Percentiles rank a stretch among this genome's conserved stretches.
These are phyloP conservation scores for Peromyscus aztecus DNA, from an alignment of 2,797 vertebrate genomes.

Conservation along the genomic window DNA sequence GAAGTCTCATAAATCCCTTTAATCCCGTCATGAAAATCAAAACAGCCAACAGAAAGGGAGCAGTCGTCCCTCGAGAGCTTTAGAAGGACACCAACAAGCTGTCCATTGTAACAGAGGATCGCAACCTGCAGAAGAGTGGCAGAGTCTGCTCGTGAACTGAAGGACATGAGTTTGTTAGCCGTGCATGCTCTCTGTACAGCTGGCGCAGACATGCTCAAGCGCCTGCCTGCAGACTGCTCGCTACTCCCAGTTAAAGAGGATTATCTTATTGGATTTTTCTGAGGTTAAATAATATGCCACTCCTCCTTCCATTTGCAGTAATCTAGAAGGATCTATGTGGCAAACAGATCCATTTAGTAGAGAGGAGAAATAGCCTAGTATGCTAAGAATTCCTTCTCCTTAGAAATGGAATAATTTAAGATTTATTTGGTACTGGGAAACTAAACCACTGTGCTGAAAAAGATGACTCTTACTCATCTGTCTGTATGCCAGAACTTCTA, in stretches of 20 bases:
- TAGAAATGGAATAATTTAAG: background rate
- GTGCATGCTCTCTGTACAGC: too few species aligned
- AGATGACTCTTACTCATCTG: constrained; percentile 22
- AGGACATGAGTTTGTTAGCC: fast-evolving
- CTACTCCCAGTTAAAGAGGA: background rate
- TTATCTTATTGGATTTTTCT: background rate
- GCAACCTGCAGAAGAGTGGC: background rate
- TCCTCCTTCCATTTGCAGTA: background rate
- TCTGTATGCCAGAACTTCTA: constrained; percentile 38
- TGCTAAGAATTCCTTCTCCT: constrained; percentile 24
- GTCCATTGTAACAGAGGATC: background rate
- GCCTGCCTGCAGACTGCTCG: background rate
- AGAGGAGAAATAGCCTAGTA: constrained; percentile 19
- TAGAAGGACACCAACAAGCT: background rate
- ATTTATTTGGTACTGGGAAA: background rate
- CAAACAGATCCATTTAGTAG: background rate
- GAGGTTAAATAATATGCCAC: background rate
- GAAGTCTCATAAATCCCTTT: constrained; percentile 30
- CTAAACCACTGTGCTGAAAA: background rate
- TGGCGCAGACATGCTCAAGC: background rate
- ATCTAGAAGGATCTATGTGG: background rate
- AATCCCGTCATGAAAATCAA: constrained; percentile 59
- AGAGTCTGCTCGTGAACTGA: background rate
- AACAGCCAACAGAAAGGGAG: constrained; percentile 36
- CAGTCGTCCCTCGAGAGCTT: background rate